Percentiles rank a stretch among this genome's conserved stretches.
These are phyloP conservation scores for Onthophagus sagittarius DNA, from an alignment of 2,888 invertebrate species.

Conservation along the genomic window DNA sequence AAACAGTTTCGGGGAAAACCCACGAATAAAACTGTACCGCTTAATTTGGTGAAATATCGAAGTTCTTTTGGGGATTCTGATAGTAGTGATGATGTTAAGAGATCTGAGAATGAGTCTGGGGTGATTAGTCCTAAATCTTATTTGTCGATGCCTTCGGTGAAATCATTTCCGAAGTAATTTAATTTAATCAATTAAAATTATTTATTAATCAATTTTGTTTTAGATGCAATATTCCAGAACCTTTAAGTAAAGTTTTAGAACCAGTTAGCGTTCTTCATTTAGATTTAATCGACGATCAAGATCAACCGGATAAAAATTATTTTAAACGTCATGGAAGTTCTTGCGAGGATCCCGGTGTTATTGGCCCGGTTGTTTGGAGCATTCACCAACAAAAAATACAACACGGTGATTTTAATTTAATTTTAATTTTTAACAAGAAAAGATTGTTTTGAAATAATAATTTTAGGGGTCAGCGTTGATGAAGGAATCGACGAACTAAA, in stretches of 20 bases:
- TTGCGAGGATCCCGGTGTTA: slow-evolving; percentile 70
- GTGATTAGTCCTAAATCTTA: slow-evolving; percentile 66
- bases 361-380: slow-evolving; percentile 82
- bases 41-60: slow-evolving; percentile 27
- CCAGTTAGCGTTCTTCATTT: slow-evolving; percentile 72
- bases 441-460: not conserved
- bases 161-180: slow-evolving; percentile 72
- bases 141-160: slow-evolving; percentile 81
- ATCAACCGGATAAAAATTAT: slow-evolving; percentile 25
- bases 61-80: slow-evolving; percentile 36
- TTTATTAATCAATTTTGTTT: slow-evolving; percentile 23
- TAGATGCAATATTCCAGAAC: slow-evolving; percentile 72
- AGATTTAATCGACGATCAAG: slow-evolving; percentile 51
- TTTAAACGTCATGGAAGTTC: slow-evolving; percentile 67
- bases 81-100: slow-evolving; percentile 36
- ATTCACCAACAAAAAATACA: slow-evolving; percentile 68
- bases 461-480: slow-evolving; percentile 41
- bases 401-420: slow-evolving; percentile 45
- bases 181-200: not conserved
- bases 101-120: slow-evolving; percentile 39
- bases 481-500: slow-evolving; percentile 43
- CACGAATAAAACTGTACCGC: slow-evolving; percentile 43
- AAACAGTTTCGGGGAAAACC: slow-evolving; percentile 37
- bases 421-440: not conserved
- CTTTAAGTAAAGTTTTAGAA: slow-evolving; percentile 72